Conservation (phyloP, 2,888 invertebrate genomes). For the Harpalus rufipes region DNA sequence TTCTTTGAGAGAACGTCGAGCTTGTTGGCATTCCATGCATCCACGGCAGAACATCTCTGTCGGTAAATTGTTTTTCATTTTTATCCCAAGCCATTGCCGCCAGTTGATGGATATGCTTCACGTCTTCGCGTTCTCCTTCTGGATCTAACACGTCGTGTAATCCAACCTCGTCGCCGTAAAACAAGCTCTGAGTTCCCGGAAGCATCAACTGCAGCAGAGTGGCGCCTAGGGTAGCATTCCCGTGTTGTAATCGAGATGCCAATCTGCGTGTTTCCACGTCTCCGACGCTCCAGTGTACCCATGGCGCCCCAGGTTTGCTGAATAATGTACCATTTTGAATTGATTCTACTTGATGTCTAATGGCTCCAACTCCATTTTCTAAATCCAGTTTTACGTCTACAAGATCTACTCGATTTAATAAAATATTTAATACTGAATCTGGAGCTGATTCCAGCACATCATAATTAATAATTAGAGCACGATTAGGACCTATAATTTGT, state of each 20-base stretch:
- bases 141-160: constrained; percentile 81
- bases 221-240: constrained; percentile 84
- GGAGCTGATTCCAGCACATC: constrained; percentile 78
- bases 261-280: constrained; percentile 82
- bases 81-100: constrained; percentile 84
- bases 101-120: constrained; percentile 83
- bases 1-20: constrained; percentile 79
- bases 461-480: constrained; percentile 84
- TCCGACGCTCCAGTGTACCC: constrained; percentile 90
- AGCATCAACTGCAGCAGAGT: constrained; percentile 88
- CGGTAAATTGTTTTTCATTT: constrained; percentile 77
- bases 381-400: constrained; percentile 85
- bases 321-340: constrained; percentile 81
- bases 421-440: constrained; percentile 79
- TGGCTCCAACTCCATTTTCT: constrained; percentile 79
- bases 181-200: constrained; percentile 92
- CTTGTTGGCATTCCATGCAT: constrained; percentile 80
- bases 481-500: constrained; percentile 81
- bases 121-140: constrained; percentile 80
- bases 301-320: constrained; percentile 83
- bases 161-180: constrained; percentile 95
- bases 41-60: constrained; percentile 82
- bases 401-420: constrained; percentile 85
- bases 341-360: constrained; percentile 81
- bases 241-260: constrained; percentile 79